Evolutionary conservation across 2,113 vertebrate genomes (phyloP).

Genomic region (Zosterops pallidus): DNA sequence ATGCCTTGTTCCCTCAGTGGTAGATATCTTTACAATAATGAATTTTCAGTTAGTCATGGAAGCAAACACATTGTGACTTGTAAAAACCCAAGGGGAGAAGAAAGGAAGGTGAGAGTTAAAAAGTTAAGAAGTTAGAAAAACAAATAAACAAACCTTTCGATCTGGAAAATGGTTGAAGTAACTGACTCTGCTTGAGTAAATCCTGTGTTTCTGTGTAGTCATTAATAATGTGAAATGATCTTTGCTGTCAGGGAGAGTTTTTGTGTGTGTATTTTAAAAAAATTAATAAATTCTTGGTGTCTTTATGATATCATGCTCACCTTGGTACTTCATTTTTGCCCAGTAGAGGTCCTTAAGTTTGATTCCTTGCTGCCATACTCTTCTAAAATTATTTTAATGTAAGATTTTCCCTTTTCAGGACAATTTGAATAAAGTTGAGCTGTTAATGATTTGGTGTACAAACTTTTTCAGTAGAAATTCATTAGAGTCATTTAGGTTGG

Average conservation of each 20-base stretch:
- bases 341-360: neutral
- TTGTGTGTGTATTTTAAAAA: neutral
- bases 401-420: neutral
- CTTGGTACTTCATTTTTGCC: neutral
- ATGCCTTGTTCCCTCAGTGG: neutral
- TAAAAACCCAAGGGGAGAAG: neutral
- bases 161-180: neutral
- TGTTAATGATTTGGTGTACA: neutral
- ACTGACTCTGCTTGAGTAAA: neutral
- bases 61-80: neutral
- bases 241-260: neutral
- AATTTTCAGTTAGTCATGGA: neutral
- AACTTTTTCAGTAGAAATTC: neutral
- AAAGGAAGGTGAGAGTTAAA: neutral
- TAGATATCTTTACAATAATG: neutral
- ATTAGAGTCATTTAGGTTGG: neutral
- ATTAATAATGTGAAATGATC: neutral
- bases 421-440: neutral
- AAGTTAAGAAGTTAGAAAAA: neutral
- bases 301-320: neutral
- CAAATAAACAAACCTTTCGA: neutral
- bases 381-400: neutral
- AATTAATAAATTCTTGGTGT: neutral
- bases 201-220: neutral
- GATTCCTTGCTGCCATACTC: neutral